Base-by-base conservation (phyloP, 1,140 invertebrate genomes). In the Chelonus insularis region DNA sequence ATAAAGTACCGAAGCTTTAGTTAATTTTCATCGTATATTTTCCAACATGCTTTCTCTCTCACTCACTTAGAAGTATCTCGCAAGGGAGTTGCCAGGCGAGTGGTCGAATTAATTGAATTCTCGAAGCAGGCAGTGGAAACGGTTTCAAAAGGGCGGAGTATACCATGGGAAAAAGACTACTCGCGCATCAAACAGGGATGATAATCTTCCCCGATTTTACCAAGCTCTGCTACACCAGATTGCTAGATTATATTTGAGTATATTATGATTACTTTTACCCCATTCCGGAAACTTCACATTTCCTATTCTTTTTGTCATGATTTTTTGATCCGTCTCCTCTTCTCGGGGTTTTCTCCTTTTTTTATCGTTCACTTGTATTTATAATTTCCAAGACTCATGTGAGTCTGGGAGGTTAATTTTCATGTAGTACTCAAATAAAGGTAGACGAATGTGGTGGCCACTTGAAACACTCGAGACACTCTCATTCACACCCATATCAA, bases 401-500 rank as follows among this genome's bases (percentile, higher is more conserved):
- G n/a, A 51, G 47, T 57, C 45, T 50, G 47, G 16, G 57, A 63
- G 47, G 71, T 74, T 74, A 72, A 71, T 74, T 73, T 72, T 67
- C 65, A 64, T 58, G 54, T 56, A 48, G 50, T 47, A 20, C 32
- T 51, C 50, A 48, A 58, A 47, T 60, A 48, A 37, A n/a, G n/a
- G n/a, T n/a, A n/a, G 48, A 68, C 59, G 66, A 65, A 72, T 72
- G 70, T 64, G 52, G 47, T 25, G 43, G 65, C 60, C 67, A 69
- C 73, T 73, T 63, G 66, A 75, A n/a, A n/a, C n/a, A n/a, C n/a
- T n/a, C n/a, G n/a, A n/a, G 73, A 75, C 73, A 54, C 64, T 71
- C 73, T 75, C 73, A 74, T 75, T 75, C 73, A 67, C 72, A 71
- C 72, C 68, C 67, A 72, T 65, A 64, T 74, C 72, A 74, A 73